These are phyloP conservation scores for Torymus aiolomorphi DNA, from an alignment of 2,888 invertebrate genomes.

Conservation along the genomic window DNA sequence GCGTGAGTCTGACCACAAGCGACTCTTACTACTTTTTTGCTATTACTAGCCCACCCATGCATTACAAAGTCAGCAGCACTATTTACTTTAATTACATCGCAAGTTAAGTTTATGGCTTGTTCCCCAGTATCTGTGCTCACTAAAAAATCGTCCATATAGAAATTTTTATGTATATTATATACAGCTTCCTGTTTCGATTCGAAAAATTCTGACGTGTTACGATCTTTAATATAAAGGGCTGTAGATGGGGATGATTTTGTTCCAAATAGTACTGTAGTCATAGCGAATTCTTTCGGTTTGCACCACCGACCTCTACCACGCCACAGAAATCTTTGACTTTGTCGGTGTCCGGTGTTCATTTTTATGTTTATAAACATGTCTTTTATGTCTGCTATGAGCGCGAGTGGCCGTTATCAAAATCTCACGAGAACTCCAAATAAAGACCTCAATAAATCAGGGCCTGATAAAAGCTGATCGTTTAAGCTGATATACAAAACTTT, in stretches of 20 bases:
- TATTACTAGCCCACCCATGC: not conserved
- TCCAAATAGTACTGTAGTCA: not conserved
- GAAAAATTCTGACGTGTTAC: too few relatives aligned
- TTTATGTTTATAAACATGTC: conserved; percentile 2
- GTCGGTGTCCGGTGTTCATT: not conserved
- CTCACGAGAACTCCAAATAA: not conserved
- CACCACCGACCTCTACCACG: not conserved
- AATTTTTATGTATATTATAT: not conserved
- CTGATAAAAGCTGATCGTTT: not conserved
- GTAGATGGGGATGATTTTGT: not conserved
- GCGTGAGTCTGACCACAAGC: not conserved
- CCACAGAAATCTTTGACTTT: not conserved
- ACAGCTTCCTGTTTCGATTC: not conserved
- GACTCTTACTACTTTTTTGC: not conserved
- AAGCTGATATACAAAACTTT: not conserved
- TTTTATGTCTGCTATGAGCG: not conserved
- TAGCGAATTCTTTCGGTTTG: not conserved
- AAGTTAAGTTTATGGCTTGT: not conserved
- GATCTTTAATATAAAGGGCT: too few relatives aligned
- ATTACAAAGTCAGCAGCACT: not conserved
- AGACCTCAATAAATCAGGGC: not conserved
- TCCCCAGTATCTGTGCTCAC: not conserved
- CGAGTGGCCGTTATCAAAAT: not conserved
- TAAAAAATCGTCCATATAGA: too few relatives aligned
- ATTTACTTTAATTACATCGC: not conserved